phyloP scores from a whole-genome alignment of 2,797 vertebrate species.

The Pogonophryne albipinna region DNA sequence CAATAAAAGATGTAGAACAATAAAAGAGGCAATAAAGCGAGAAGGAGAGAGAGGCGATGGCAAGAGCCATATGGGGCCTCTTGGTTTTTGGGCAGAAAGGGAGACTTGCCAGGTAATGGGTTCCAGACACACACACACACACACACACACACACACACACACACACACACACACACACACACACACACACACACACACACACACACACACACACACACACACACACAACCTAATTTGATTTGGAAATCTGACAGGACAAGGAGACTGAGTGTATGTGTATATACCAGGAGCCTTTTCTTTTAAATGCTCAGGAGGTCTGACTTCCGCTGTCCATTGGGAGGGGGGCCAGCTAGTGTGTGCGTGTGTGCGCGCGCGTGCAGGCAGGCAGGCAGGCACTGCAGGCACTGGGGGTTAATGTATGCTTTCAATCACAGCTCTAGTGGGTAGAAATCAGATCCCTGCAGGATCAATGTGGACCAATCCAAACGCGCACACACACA shows the following conservation, averaged over 20 bases:
- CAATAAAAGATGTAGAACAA: constrained; percentile 21
- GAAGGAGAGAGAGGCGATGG: constrained; percentile 52
- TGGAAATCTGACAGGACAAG: constrained; percentile 67
- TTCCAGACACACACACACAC: constrained; percentile 73
- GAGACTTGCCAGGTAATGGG: constrained; percentile 78
- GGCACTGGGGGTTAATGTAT: constrained; percentile 72
- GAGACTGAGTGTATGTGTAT: constrained; percentile 48
- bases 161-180: too few relatives aligned
- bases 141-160: constrained; percentile 38
- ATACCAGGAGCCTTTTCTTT: constrained; percentile 62
- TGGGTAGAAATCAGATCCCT: constrained; percentile 75
- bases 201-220: constrained; percentile 38
- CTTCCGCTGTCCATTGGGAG: constrained; percentile 65
- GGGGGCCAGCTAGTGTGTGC: constrained; percentile 26
- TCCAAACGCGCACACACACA: background rate
- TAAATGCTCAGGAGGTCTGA: constrained; percentile 51
- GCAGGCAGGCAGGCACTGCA: constrained; percentile 11
- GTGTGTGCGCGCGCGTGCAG: constrained; percentile 36
- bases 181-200: constrained; percentile 44
- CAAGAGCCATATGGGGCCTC: constrained; percentile 70
- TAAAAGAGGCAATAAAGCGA: constrained; percentile 38
- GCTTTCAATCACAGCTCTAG: constrained; percentile 76
- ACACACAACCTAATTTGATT: constrained; percentile 63
- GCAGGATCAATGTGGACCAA: constrained; percentile 35
- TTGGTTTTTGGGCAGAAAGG: constrained; percentile 62